Conservation (phyloP, 2,888 invertebrate species). For the Plutella xylostella region DNA sequence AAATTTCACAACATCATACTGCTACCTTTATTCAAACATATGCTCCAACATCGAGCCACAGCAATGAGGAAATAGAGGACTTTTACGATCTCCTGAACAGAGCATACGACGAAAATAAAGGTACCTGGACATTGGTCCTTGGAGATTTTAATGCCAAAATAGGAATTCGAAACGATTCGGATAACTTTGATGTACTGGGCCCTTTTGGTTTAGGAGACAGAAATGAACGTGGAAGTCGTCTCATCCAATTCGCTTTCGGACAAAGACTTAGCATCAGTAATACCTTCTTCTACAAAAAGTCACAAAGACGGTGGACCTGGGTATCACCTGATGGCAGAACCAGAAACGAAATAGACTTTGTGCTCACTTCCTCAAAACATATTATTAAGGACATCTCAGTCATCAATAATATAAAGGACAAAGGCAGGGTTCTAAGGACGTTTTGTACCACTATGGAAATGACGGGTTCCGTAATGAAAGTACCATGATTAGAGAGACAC, state of each 20-base stretch:
- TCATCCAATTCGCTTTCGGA: slow-evolving; percentile 12
- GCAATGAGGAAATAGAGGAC: not conserved
- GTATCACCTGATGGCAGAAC: slow-evolving; percentile 6
- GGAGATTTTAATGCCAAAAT: not conserved
- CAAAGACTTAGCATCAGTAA: slow-evolving; percentile 10
- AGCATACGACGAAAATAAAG: not conserved
- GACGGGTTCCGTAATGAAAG: no score
- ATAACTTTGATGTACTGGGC: not conserved
- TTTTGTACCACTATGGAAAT: no score
- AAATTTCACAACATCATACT: not conserved
- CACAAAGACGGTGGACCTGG: slow-evolving; percentile 13
- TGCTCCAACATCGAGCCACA: not conserved
- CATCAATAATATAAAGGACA: slow-evolving; percentile 1
- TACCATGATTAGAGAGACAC: no score
- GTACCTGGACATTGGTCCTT: not conserved
- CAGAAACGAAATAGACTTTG: slow-evolving; percentile 16
- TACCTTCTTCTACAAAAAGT: slow-evolving; percentile 11
- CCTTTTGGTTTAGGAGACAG: not conserved
- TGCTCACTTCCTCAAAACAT: slow-evolving; percentile 9
- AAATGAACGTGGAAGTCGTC: not conserved
- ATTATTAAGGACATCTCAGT: slow-evolving; percentile 9
- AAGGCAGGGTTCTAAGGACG: no score
- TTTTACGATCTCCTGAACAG: not conserved
- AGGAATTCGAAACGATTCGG: not conserved
- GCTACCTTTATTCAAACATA: not conserved